Percentiles rank a stretch among this genome's conserved stretches.
Evolutionary conservation across 2,888 invertebrate species (phyloP).

Genomic region (Andrena haemorrhoa): DNA sequence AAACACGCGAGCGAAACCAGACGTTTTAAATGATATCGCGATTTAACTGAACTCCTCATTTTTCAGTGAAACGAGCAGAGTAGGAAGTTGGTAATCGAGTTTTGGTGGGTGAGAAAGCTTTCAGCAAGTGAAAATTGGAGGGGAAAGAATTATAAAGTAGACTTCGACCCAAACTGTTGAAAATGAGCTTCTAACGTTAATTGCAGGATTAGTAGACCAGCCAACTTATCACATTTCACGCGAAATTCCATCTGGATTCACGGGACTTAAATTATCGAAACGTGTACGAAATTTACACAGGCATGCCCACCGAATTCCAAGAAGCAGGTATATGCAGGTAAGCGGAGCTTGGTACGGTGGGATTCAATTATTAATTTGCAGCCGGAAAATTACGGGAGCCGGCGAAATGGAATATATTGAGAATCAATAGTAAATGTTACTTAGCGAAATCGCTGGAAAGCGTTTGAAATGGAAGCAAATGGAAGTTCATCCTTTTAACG

Average conservation of each 20-base stretch:
- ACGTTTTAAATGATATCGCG: background rate
- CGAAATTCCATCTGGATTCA: background rate
- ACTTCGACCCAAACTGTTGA: no score
- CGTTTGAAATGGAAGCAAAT: conserved; percentile 25
- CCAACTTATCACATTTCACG: background rate
- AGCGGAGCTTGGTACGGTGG: background rate
- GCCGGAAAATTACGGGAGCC: conserved; percentile 15
- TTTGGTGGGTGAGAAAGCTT: no score
- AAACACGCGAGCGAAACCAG: background rate
- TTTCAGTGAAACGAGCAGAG: no score
- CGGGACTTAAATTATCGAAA: background rate
- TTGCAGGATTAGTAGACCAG: background rate
- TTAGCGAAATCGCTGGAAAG: conserved; percentile 17
- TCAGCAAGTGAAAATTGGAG: no score
- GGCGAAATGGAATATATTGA: conserved; percentile 10
- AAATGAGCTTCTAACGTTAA: no score
- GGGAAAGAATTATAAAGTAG: no score
- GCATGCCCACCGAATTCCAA: background rate
- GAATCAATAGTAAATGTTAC: conserved; percentile 22
- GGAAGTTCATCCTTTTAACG: conserved; percentile 26
- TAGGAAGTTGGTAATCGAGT: no score
- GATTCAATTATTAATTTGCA: conserved; percentile 46
- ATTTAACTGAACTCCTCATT: no score
- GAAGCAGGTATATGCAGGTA: background rate
- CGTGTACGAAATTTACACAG: conserved; percentile 3